A percentile compares a stretch with the other conserved stretches of the same genome.
Evolutionary conservation across 2,888 invertebrate species (phyloP).

Genomic region (Neoascia interrupta): DNA sequence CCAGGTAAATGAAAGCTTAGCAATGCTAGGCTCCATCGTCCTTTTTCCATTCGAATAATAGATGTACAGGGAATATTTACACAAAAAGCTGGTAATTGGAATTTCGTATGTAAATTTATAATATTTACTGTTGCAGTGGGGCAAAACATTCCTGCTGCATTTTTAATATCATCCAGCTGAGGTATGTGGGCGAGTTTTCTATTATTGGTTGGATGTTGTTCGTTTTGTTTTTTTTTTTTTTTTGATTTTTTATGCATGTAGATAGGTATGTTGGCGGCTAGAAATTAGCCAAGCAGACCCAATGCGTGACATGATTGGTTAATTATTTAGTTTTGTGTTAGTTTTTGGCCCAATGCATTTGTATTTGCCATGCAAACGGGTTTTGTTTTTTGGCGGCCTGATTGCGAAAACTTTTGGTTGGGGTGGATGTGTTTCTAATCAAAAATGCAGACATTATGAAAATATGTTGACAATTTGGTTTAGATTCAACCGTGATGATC

Average conservation of each 20-base stretch:
- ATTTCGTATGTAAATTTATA: constrained; percentile 25
- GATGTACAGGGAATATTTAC: background rate
- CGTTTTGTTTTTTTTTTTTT: background rate
- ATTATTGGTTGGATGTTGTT: background rate
- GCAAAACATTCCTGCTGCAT: constrained; percentile 23
- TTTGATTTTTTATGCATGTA: too few relatives aligned
- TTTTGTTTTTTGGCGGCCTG: background rate
- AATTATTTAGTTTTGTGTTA: constrained; percentile 34
- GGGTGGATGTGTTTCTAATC: constrained; percentile 24
- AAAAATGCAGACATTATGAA: too few relatives aligned
- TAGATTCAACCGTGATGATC: too few relatives aligned
- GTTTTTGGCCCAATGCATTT: background rate
- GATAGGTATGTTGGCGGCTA: background rate
- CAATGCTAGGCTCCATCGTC: background rate
- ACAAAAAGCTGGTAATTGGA: constrained; percentile 21
- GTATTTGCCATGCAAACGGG: constrained; percentile 3
- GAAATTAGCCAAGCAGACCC: background rate
- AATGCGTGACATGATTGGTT: background rate
- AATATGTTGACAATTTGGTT: too few relatives aligned
- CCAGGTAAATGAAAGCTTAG: constrained; percentile 18
- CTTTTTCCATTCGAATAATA: background rate
- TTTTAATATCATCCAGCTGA: constrained; percentile 20
- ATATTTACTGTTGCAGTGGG: constrained; percentile 3
- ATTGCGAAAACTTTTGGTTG: background rate
- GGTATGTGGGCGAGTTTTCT: too few relatives aligned